phyloP scores from a whole-genome alignment of 2,888 invertebrate species.

The Drosophila diplacantha region DNA sequence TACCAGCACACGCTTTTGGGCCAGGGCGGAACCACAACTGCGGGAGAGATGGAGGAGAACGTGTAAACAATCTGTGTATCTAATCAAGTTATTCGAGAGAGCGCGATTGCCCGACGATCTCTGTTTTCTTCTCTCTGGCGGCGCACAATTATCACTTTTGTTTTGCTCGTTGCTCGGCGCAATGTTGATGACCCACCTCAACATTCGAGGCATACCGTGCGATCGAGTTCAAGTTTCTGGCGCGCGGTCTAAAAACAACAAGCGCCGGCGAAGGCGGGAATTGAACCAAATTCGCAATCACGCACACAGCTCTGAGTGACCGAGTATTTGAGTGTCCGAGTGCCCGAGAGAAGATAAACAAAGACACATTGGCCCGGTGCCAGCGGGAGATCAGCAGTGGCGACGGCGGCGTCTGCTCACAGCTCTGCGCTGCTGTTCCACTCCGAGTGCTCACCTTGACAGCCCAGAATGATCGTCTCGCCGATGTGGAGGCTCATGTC shows the following conservation, averaged over 20 bases:
- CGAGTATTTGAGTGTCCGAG: conserved; percentile 35
- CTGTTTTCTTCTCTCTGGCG: conserved; percentile 25
- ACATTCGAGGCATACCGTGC: conserved; percentile 61
- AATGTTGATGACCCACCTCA: conserved; percentile 74
- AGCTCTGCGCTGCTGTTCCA: conserved; percentile 3
- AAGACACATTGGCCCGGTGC: conserved; percentile 60
- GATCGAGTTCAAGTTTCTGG: conserved; percentile 75
- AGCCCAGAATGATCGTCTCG: conserved; percentile 85
- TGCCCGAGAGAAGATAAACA: conserved; percentile 50
- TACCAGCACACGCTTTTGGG: conserved; percentile 90
- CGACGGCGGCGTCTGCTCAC: conserved; percentile 23
- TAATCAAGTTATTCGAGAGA: conserved; percentile 2
- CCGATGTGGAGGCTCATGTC: conserved; percentile 88
- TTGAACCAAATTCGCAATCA: conserved; percentile 23
- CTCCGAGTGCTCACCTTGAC: conserved; percentile 81
- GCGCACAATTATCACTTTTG: conserved; percentile 57
- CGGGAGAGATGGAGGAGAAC: background rate
- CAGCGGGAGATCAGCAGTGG: conserved; percentile 43
- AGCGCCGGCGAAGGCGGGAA: conserved; percentile 38
- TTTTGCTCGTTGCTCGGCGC: conserved; percentile 57
- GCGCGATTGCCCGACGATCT: conserved; percentile 3
- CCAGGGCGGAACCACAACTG: conserved; percentile 91
- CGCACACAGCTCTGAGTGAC: conserved; percentile 25
- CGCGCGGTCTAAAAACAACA: conserved; percentile 55
- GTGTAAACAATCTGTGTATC: conserved; percentile 1